These are phyloP conservation scores for Cranoglanis bouderius DNA, from an alignment of 2,113 vertebrate species.

Conservation along the genomic window DNA sequence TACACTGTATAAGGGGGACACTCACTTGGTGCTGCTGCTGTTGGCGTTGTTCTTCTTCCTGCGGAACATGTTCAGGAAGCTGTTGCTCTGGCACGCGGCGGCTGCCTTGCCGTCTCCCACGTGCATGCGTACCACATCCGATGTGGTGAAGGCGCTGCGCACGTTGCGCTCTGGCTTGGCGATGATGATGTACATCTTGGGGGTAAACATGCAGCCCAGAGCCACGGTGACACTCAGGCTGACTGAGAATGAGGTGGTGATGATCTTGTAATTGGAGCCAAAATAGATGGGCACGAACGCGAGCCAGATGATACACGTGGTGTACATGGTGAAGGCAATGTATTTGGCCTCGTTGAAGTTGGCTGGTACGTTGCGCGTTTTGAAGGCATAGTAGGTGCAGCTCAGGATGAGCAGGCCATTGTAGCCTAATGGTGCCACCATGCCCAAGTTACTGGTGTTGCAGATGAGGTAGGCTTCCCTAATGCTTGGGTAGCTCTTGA, in stretches of 20 bases:
- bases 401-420: constrained; percentile 98
- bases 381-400: constrained; percentile 99
- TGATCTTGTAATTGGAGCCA: constrained; percentile 99
- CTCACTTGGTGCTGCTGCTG: constrained; percentile 92
- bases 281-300: constrained; percentile 99
- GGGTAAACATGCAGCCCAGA: constrained; percentile 98
- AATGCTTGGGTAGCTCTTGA: constrained; percentile 95
- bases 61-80: constrained; percentile 94
- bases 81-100: constrained; percentile 87
- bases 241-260: constrained; percentile 97
- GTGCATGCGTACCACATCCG: constrained; percentile 97
- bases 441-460: constrained; percentile 93
- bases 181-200: constrained; percentile 99
- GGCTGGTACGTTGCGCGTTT: constrained; percentile 96
- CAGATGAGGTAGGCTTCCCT: constrained; percentile 97
- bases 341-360: constrained; percentile 99
- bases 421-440: constrained; percentile 97
- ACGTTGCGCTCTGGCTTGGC: constrained; percentile 97
- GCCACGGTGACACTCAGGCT: constrained; percentile 97
- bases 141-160: constrained; percentile 98
- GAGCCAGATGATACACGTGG: constrained; percentile 99
- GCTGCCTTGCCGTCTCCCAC: constrained; percentile 92
- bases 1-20: constrained; percentile 44
- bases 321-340: constrained; percentile 99
- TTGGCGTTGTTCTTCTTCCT: constrained; percentile 92